Base-by-base conservation (phyloP, 2,888 invertebrate species). In the Chloromyia formosa region DNA sequence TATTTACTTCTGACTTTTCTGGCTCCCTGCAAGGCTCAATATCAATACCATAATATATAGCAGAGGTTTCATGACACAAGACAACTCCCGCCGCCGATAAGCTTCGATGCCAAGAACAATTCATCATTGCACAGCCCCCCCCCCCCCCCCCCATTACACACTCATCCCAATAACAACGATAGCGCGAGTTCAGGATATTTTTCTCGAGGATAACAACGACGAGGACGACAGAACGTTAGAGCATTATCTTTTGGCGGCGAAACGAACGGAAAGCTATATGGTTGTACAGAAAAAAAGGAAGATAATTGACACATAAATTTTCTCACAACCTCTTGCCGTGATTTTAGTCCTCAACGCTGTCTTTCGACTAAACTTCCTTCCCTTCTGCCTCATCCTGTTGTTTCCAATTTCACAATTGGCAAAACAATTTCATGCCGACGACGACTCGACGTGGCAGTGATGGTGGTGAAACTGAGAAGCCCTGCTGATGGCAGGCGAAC, bases 231-330 rank as follows among this genome's bases (percentile, higher is more conserved):
- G 35, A 53, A 58, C 54, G n/a, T 27, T 18, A 1, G 58, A 20
- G 40, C 42, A 72, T 60, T 60, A 58, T 18, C 45, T 60, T 58
- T 23, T 5, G 14, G 53, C 69, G 27, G 42, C 35, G 45, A n/a
- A 20, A 60, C 45, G 53, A 40, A 60, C 45, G 60, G n/a, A 72
- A n/a, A 45, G 60, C 45, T 60, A n/a, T n/a, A n/a, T n/a, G 58
- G 60, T 58, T 60, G n/a, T n/a, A n/a, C n/a, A n/a, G n/a, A n/a
- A n/a, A n/a, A n/a, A n/a, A n/a, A 60, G 42, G 42, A 62, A 58
- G 60, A 72, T 72, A 72, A 72, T 72, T 72, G 72, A 60, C 60
- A 72, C 60, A 72, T 72, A 72, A 72, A 72, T 72, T 72, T 72
- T 58, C 72, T 18, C 58, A 72, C 45, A 58, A 58, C 45, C 60